Evolutionary conservation across 2,797 vertebrate genomes (phyloP), one percentile per base, ranked within the genome.

Genomic region (Platyrinchus mystaceus): DNA sequence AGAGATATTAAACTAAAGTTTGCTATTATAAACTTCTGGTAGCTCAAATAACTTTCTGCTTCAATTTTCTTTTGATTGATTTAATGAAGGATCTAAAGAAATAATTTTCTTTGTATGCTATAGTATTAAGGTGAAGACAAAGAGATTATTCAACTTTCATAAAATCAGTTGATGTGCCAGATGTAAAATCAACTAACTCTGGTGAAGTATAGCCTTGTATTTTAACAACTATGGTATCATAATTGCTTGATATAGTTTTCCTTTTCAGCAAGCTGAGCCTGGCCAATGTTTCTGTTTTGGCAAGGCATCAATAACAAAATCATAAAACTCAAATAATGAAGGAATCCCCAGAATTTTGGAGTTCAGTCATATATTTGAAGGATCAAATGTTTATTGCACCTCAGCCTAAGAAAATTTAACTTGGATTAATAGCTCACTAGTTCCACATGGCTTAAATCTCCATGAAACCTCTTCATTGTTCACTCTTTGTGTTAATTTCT

Each of bases 111-210:
- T 10, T 86, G 22, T 90, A 44, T 75, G 19, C 26, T 12, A 46
- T 30, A 69, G 63, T 62, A 91, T 91, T 90, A 91, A 81, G 78
- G 37, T 91, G 84, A 94, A 97, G 87, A 97, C 95, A 98, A 97
- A 97, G 95, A 69, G 84, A 76, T 92, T 94, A 96, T 95, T 97
- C 96, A 97, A 46, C 84, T 94, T 97, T 60, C 91, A 96, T 95
- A 94, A 97, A 96, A 97, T 96, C 70, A 73, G 66, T 89, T 90
- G 90, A 94, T 84, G 78, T 89, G 68, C 91, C 96, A 97, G 94
- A 97, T 97, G 96, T 95, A 97, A 97, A 98, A 97, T 95, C 94
- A 97, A 95, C 98, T 96, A 95, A 68, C 32, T 94, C 27, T 67
- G 37, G 68, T 93, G 84, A 98, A 96, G 94, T 96, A 95, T 63